Evolutionary conservation across 2,113 vertebrate species (phyloP).

Genomic region (Bambusicola thoracicus): DNA sequence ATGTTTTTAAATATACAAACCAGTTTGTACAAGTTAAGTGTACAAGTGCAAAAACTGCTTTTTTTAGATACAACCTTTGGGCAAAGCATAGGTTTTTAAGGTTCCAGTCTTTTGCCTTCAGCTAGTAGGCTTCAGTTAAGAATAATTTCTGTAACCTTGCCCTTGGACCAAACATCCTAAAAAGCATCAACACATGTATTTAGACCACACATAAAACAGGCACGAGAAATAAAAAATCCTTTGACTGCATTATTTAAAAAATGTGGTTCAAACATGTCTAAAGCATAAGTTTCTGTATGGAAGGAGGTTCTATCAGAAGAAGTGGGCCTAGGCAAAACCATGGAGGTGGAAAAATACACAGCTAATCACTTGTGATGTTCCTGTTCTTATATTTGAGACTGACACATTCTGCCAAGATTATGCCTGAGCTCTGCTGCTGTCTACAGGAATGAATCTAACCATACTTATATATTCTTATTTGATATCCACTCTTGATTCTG

Average conservation of each 20-base stretch:
- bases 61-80: neutral
- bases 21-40: neutral
- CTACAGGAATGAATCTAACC: neutral
- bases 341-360: neutral
- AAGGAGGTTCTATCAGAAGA: neutral
- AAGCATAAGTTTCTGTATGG: neutral
- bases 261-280: neutral
- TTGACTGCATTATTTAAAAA: neutral
- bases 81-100: neutral
- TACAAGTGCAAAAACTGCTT: neutral
- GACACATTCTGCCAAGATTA: neutral
- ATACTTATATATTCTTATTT: neutral
- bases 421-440: neutral
- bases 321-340: neutral
- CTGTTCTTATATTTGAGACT: neutral
- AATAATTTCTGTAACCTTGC: neutral
- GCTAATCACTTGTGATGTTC: neutral
- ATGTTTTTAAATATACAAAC: neutral
- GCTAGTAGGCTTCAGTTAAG: neutral
- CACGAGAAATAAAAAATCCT: neutral
- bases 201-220: neutral
- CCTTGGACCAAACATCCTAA: neutral
- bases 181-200: fast-evolving
- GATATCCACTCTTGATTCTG: neutral
- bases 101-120: neutral